phyloP scores from a whole-genome alignment of 2,888 invertebrate species.

The Drosophila birchii region DNA sequence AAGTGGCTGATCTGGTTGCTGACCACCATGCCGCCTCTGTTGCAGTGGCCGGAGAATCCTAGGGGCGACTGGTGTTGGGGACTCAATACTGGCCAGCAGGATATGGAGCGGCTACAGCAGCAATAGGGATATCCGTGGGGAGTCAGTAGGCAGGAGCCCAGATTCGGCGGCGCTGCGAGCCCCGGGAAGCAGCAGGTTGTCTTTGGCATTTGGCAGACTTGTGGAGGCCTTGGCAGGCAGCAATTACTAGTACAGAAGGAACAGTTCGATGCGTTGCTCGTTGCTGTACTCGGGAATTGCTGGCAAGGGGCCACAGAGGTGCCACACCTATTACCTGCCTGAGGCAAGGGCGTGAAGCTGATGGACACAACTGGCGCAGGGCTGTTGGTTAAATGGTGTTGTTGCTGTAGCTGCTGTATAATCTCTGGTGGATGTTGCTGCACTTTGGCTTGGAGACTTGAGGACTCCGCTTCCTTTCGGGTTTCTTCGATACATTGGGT shows the following conservation, averaged over 20 bases:
- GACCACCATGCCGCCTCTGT: background rate
- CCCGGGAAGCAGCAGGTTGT: constrained; percentile 1
- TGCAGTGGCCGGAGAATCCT: background rate
- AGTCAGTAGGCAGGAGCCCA: constrained; percentile 28
- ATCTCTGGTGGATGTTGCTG: background rate
- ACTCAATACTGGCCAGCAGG: constrained; percentile 3
- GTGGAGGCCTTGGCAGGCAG: constrained; percentile 26
- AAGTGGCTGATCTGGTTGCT: constrained; percentile 10
- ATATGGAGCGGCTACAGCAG: constrained; percentile 7
- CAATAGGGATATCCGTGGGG: constrained; percentile 11
- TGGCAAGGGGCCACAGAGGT: constrained; percentile 26
- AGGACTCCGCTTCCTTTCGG: background rate
- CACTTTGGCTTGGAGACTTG: background rate
- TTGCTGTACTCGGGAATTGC: constrained; percentile 27
- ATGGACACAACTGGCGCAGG: constrained; percentile 51
- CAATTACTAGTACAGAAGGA: constrained; percentile 37
- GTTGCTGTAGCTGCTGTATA: background rate
- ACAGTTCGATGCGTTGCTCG: constrained; percentile 23
- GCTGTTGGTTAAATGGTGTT: background rate
- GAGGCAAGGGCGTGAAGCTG: constrained; percentile 43
- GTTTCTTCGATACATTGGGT: background rate
- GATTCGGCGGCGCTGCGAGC: background rate
- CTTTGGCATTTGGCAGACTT: constrained; percentile 7
- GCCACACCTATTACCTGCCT: background rate
- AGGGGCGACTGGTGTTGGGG: constrained; percentile 3